Evolutionary conservation across 2,888 invertebrate species (phyloP).

Genomic region (Rugalucina vietnamica): DNA sequence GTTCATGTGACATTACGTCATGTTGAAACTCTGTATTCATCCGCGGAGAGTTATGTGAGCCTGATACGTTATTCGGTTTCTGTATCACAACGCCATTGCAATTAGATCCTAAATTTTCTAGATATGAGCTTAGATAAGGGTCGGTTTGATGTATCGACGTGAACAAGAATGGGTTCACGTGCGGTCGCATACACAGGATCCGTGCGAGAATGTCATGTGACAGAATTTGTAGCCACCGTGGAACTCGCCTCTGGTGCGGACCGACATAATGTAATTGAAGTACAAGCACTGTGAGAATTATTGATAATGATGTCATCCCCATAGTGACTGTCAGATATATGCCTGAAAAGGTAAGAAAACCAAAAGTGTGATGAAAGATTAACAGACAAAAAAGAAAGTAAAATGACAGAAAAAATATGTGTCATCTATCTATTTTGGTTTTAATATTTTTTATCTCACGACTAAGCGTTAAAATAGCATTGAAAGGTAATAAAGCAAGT

Average conservation of each 20-base stretch:
- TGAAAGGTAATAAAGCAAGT: too few relatives aligned
- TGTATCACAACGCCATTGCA: constrained; percentile 72
- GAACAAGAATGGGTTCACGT: constrained; percentile 61
- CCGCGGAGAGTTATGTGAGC: constrained; percentile 18
- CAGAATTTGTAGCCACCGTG: constrained; percentile 81
- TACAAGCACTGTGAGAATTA: constrained; percentile 84
- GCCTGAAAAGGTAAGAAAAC: constrained; percentile 73
- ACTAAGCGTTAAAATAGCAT: too few relatives aligned
- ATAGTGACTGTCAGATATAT: constrained; percentile 85
- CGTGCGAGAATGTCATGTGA: constrained; percentile 81
- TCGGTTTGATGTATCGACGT: constrained; percentile 40
- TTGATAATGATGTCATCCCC: constrained; percentile 84
- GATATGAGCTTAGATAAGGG: constrained; percentile 73
- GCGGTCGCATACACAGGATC: constrained; percentile 79
- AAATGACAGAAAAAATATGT: too few relatives aligned
- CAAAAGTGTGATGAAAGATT: too few relatives aligned
- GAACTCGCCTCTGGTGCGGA: constrained; percentile 82
- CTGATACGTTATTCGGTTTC: constrained; percentile 25
- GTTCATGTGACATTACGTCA: constrained; percentile 25
- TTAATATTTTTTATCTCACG: too few relatives aligned
- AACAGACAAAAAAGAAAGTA: too few relatives aligned
- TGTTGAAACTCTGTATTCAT: constrained; percentile 39
- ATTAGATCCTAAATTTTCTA: constrained; percentile 67
- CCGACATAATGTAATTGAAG: constrained; percentile 84
- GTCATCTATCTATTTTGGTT: too few relatives aligned